Evolutionary conservation across 2,888 invertebrate genomes (phyloP).

Genomic region (Tryphoninae sp.): DNA sequence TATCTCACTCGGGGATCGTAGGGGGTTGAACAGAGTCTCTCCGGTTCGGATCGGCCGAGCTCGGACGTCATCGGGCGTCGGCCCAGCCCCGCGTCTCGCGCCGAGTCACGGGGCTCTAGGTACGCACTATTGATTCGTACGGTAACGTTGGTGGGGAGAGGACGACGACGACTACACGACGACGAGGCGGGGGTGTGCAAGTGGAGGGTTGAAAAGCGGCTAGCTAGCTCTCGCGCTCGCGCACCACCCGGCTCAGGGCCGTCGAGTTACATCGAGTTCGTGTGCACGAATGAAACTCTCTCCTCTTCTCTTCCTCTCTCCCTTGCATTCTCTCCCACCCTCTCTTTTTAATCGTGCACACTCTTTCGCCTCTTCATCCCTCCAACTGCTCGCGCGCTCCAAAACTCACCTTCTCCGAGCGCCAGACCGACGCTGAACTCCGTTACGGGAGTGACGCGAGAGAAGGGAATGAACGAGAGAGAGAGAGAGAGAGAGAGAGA

Average conservation of each 20-base stretch:
- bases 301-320: conserved; percentile 40
- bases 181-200: conserved; percentile 66
- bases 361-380: conserved; percentile 42
- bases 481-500: background rate
- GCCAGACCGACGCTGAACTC: conserved; percentile 42
- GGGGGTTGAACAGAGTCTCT: conserved; percentile 44
- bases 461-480: background rate
- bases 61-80: conserved; percentile 74
- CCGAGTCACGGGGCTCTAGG: conserved; percentile 64
- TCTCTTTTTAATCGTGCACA: conserved; percentile 40
- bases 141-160: conserved; percentile 70
- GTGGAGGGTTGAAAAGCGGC: conserved; percentile 60
- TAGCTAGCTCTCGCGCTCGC: conserved; percentile 49
- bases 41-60: conserved; percentile 65
- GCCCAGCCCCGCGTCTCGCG: conserved; percentile 63
- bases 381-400: conserved; percentile 11
- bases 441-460: conserved; percentile 48
- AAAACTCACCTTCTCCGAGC: conserved; percentile 19
- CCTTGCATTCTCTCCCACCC: conserved; percentile 36
- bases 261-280: conserved; percentile 56
- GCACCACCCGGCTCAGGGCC: conserved; percentile 44
- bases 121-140: conserved; percentile 81
- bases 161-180: conserved; percentile 45
- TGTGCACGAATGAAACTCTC: conserved; percentile 39
- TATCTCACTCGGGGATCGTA: conserved; percentile 6